Conservation (phyloP, 23 tunicate species). For the Styela plicata region DNA sequence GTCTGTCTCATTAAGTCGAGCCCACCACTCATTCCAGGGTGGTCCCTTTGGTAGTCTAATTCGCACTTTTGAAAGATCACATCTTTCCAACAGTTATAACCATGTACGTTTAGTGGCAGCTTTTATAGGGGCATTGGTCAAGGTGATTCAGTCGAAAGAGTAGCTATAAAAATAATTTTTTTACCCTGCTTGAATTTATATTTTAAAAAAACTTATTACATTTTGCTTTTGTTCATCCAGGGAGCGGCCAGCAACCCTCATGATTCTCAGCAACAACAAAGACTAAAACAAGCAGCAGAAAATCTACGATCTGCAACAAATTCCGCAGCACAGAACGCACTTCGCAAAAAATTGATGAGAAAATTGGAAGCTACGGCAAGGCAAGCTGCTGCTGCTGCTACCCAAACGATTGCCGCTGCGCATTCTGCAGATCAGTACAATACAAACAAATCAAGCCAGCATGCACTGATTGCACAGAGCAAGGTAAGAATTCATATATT, state of each 20-base stretch:
- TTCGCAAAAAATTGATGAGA: slow-evolving; percentile 71
- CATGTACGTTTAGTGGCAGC: no score
- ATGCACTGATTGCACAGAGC: slow-evolving; percentile 75
- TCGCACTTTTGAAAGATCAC: no score
- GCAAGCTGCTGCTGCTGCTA: slow-evolving; percentile 93
- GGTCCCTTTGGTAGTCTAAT: no score
- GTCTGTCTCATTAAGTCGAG: no score
- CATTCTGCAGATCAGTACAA: slow-evolving; percentile 77
- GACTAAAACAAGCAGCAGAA: slow-evolving; percentile 86
- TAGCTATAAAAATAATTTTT: no score
- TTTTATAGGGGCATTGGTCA: no score
- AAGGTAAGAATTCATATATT: slow-evolving; percentile 40
- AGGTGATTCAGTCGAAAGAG: no score
- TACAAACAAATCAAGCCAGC: slow-evolving; percentile 83
- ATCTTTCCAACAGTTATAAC: no score
- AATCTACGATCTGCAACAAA: slow-evolving; percentile 89
- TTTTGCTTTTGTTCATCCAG: no score
- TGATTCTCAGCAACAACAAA: slow-evolving; percentile 88
- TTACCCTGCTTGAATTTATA: no score
- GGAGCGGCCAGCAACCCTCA: slow-evolving; percentile 95
- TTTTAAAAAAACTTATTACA: no score
- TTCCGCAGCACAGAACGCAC: slow-evolving; percentile 88
- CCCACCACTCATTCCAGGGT: no score
- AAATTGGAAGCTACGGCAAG: slow-evolving; percentile 75
- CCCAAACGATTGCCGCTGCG: slow-evolving; percentile 90